Percentiles rank a stretch among this genome's conserved stretches.
These are phyloP conservation scores for Micronycteris hirsuta DNA, from an alignment of 2,113 vertebrate genomes.

Conservation along the genomic window DNA sequence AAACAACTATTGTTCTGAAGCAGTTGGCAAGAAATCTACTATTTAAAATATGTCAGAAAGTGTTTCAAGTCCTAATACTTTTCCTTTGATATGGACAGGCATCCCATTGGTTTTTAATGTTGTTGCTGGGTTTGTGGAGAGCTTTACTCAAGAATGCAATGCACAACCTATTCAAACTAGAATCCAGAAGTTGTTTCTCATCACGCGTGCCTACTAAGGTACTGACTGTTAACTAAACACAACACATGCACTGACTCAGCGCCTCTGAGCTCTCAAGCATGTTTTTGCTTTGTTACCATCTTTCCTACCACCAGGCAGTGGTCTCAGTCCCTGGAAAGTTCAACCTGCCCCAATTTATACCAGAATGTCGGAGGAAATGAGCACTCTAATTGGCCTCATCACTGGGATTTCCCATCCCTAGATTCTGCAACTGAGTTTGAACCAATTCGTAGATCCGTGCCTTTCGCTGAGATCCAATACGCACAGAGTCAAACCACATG, in stretches of 20 bases:
- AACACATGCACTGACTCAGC: not conserved
- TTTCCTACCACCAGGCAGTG: not conserved
- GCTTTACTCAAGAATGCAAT: not conserved
- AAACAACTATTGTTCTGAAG: not conserved
- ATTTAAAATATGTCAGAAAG: not conserved
- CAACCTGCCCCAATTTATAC: not conserved
- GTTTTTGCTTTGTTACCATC: not conserved
- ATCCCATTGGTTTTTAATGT: not conserved
- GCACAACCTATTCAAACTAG: not conserved
- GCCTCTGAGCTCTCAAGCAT: not conserved
- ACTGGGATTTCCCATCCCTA: not conserved
- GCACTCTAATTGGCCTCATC: not conserved
- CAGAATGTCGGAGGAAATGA: not conserved
- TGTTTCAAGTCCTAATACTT: not conserved
- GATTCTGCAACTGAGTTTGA: not conserved
- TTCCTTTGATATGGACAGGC: not conserved
- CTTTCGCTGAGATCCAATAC: not conserved
- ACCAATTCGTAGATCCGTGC: not conserved
- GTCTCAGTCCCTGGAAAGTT: not conserved
- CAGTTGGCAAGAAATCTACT: not conserved
- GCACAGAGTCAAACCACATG: not conserved
- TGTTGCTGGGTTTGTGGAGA: not conserved
- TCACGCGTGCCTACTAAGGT: not conserved
- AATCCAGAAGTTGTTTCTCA: not conserved
- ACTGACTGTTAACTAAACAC: not conserved